These are phyloP conservation scores for Donacobius atricapilla DNA, from an alignment of 2,113 vertebrate species.

Conservation along the genomic window DNA sequence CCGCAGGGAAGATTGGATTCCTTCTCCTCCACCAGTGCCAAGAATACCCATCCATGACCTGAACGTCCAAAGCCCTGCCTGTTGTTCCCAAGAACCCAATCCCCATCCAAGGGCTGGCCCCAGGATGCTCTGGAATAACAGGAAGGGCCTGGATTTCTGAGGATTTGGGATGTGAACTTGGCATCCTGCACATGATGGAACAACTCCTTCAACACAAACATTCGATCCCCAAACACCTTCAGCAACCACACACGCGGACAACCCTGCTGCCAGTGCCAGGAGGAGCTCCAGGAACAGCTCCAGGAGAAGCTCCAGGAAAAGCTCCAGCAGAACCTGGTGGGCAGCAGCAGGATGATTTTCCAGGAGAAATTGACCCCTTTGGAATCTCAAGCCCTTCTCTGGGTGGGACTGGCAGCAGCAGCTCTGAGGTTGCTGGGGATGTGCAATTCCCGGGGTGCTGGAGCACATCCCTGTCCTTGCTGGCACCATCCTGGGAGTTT, in stretches of 20 bases:
- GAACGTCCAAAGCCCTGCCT: neutral
- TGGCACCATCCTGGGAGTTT: neutral
- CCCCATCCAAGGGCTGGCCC: neutral
- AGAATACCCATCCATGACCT: neutral
- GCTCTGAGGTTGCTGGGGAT: neutral
- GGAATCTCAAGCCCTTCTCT: neutral
- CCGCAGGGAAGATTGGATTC: neutral
- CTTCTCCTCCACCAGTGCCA: neutral
- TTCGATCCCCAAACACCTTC: neutral
- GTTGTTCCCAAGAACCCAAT: neutral
- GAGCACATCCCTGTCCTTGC: neutral
- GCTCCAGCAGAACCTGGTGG: neutral
- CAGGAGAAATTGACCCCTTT: neutral
- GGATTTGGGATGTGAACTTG: neutral
- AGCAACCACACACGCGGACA: neutral
- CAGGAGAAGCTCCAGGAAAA: no score
- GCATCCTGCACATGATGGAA: neutral
- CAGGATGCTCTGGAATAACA: neutral
- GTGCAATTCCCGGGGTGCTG: neutral
- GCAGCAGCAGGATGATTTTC: neutral
- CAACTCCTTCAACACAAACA: neutral
- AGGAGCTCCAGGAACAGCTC: no score
- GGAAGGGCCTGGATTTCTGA: neutral
- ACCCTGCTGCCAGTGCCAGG: neutral
- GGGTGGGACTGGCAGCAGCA: neutral